Evolutionary conservation across 1,140 invertebrate genomes (phyloP), one percentile per base, ranked within the genome.

Genomic region (Magallana ariakensis): DNA sequence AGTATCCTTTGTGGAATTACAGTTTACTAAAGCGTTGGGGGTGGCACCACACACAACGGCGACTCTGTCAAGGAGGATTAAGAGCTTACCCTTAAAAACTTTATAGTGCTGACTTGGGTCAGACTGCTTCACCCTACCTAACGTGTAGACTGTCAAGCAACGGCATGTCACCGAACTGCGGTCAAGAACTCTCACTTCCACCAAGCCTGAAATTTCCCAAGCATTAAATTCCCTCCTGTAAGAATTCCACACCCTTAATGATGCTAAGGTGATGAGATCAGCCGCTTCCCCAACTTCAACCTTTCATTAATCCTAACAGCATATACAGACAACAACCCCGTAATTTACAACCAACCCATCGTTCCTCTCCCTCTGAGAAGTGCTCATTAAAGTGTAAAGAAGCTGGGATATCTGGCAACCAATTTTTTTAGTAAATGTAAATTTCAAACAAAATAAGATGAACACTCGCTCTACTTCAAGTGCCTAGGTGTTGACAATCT

Each of bases 141-240:
- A 85, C 90, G 3, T n/a, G n/a, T n/a, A 85, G 81, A 46, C 58
- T 90, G 86, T 91, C 2, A 91, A 91, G 57, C 89, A 91, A 62
- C 8, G 85, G 0, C 87, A 88, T 81, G 89, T 88, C 2, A 91
- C 85, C 0, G 90, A 91, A 70, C 70, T 90, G 0, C 66, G 85
- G 0, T 81, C 86, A 15, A 53, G 85, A 9, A 90, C 87, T 13
- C 84, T 91, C 8, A 83, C 89, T 6, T 84, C 87, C 11, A 87
- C 89, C 10, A 91, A 90, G 75, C 90, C 89, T 5, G 87, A 91
- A 60, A 90, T 91, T 46, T 88, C 88, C 10, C 89, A 88, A 26
- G 88, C 89, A 2, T 57, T 91, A 15, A n/a, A 22, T 4, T 90
- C 89, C 1, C 54, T 90, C 2, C 57, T 87, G 13, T 83, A 90